Conservation (phyloP, 2,113 vertebrate genomes). For the Hippocampus abdominalis region DNA sequence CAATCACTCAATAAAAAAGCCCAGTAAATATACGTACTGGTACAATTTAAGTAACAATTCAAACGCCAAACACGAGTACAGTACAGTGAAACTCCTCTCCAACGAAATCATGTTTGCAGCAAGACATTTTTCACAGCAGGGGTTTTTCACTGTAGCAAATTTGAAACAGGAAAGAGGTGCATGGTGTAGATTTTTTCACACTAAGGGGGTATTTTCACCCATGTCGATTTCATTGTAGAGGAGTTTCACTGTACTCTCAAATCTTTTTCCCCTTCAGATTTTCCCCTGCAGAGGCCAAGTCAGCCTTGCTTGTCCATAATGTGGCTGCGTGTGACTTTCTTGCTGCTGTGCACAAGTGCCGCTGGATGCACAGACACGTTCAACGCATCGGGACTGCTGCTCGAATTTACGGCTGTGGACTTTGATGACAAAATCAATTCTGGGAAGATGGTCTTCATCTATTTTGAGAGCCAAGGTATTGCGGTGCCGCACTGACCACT, state of each 20-base stretch:
- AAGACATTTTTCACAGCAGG: too few relatives aligned
- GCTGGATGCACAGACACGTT: constrained; percentile 38
- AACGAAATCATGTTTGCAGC: too few relatives aligned
- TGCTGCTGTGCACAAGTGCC: constrained; percentile 43
- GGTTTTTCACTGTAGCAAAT: too few relatives aligned
- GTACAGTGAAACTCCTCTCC: too few relatives aligned
- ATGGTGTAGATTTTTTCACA: too few relatives aligned
- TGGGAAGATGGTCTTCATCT: constrained; percentile 71
- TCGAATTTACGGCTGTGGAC: constrained; percentile 54
- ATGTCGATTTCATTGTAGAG: too few relatives aligned
- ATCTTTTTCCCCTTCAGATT: neutral
- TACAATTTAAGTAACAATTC: neutral
- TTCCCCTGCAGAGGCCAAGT: too few relatives aligned
- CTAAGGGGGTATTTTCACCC: too few relatives aligned
- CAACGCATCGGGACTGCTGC: constrained; percentile 42
- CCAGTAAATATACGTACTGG: neutral
- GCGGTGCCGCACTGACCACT: neutral
- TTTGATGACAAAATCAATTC: constrained; percentile 58
- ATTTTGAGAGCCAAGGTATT: constrained; percentile 70
- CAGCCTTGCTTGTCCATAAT: constrained; percentile 19
- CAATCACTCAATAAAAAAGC: neutral
- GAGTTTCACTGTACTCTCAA: too few relatives aligned
- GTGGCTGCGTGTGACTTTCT: constrained; percentile 32
- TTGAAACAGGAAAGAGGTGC: too few relatives aligned
- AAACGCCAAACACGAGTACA: neutral